These are phyloP conservation scores for silkworm (Bombyx mori) DNA, from an alignment of 1,140 invertebrate genomes.

Conservation along the genomic window DNA sequence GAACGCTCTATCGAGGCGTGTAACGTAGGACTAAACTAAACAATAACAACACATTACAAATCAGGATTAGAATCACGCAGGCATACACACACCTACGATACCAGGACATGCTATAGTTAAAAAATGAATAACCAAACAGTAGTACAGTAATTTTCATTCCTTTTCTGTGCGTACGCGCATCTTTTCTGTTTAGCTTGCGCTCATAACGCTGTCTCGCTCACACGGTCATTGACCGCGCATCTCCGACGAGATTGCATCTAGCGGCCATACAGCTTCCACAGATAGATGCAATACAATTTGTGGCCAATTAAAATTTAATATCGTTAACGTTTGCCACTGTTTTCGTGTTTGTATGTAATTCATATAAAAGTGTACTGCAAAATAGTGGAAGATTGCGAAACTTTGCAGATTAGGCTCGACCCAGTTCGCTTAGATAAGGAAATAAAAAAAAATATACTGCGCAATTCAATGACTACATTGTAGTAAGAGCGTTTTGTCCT, in stretches of 20 bases:
- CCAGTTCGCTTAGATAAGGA: constrained; percentile 42
- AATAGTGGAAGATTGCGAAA: constrained; percentile 21
- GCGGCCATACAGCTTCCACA: constrained; percentile 59
- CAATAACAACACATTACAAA: constrained; percentile 37
- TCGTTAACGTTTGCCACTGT: constrained; percentile 14
- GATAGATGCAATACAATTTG: constrained; percentile 52
- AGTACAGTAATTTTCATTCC: constrained; percentile 67
- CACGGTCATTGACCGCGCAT: constrained; percentile 59
- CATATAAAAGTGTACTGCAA: constrained; percentile 1
- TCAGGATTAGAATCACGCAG: constrained; percentile 32
- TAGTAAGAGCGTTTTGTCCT: constrained; percentile 7
- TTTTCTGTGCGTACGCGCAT: constrained; percentile 68
- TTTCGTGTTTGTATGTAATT: constrained; percentile 1
- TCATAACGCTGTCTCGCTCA: constrained; percentile 36
- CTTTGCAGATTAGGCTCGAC: constrained; percentile 40
- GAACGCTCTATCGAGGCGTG: constrained; percentile 14
- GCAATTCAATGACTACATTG: constrained; percentile 22
- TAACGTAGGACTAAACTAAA: constrained; percentile 28
- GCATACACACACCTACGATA: constrained; percentile 11
- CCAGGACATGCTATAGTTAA: constrained; percentile 19
- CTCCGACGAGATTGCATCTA: constrained; percentile 67
- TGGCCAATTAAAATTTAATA: constrained; percentile 54
- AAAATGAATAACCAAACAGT: constrained; percentile 55
- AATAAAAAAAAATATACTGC: constrained; percentile 29
- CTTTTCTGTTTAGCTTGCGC: constrained; percentile 37